Evolutionary conservation across 2,113 vertebrate genomes (phyloP).

Genomic region (Cairina moschata): DNA sequence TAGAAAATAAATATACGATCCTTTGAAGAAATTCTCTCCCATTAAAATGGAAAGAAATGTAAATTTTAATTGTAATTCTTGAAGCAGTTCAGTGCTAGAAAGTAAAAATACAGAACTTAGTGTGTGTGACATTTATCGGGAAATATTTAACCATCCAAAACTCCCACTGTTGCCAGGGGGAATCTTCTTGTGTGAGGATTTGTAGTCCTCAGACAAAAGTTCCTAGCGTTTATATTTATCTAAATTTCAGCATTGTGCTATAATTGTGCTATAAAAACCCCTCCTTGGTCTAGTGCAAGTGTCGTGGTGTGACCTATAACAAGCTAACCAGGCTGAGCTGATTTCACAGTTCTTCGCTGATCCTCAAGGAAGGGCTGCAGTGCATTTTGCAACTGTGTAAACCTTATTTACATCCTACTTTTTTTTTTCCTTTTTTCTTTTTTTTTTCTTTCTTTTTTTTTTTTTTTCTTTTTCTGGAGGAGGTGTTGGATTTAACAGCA

Average conservation of each 20-base stretch:
- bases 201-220: not conserved
- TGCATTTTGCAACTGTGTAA: not conserved
- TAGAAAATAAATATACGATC: not conserved
- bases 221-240: not conserved
- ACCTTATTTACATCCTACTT: not conserved
- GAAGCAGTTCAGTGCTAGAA: not conserved
- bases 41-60: not conserved
- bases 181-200: not conserved
- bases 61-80: not conserved
- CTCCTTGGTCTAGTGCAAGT: not conserved
- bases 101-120: not conserved
- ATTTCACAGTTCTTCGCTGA: not conserved
- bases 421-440: not conserved
- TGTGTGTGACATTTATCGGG: fast-evolving
- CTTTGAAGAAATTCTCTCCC: not conserved
- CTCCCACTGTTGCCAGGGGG: not conserved
- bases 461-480: fast-evolving
- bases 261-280: no score
- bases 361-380: not conserved
- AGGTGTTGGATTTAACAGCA: not conserved
- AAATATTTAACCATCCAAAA: not conserved
- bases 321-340: not conserved
- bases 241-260: not conserved
- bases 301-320: not conserved
- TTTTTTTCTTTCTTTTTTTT: fast-evolving